Evolutionary conservation across 2,888 invertebrate genomes (phyloP), one percentile per base, ranked within the genome.

Genomic region (Diarsia brunnea): DNA sequence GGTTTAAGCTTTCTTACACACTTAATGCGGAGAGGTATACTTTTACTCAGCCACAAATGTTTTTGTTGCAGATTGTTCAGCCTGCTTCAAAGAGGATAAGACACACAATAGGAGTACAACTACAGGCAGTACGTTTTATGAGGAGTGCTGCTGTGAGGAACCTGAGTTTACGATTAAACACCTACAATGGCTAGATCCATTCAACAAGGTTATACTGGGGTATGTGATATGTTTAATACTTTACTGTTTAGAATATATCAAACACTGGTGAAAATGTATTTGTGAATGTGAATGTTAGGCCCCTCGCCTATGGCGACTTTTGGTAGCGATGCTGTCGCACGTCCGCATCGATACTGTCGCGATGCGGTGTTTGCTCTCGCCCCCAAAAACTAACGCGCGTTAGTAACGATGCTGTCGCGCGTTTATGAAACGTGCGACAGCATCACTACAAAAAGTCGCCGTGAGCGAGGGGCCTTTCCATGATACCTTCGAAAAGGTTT

Each of bases 141-240:
- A 91, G 74, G 94, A 94, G 78, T 95, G 95, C 71, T 88, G 89
- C 58, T 96, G 95, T 82, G 87, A 85, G 0, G 91, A 92, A 67
- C 85, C 89, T 0, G 91, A 90, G 0, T 89, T 87, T 27, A 84
- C 88, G 0, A 77, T 86, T 2, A 73, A 89, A 16, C 77, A 89
- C 47, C 84, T 95, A 8, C 88, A 84, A 75, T 96, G 96, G 96
- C 60, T 93, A 19, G 92, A 93, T 51, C 86, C 91, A 38, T 86
- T 90, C 68, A 86, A 91, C 55, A 89, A 88, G 74, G 89, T 93
- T 38, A 88, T 89, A 60, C 81, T 87, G 89, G 92, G 95, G 95
- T 95, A 95, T 94, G 90, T 88, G 81, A 88, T 82, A 87, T 87
- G 74, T 81, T 75, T 64, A 49, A 76, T 66, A 72, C 43, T 81